Percentiles rank a stretch among this genome's conserved stretches.
Conservation (phyloP, 2,113 vertebrate species). For the Entomyzon cyanotis region DNA sequence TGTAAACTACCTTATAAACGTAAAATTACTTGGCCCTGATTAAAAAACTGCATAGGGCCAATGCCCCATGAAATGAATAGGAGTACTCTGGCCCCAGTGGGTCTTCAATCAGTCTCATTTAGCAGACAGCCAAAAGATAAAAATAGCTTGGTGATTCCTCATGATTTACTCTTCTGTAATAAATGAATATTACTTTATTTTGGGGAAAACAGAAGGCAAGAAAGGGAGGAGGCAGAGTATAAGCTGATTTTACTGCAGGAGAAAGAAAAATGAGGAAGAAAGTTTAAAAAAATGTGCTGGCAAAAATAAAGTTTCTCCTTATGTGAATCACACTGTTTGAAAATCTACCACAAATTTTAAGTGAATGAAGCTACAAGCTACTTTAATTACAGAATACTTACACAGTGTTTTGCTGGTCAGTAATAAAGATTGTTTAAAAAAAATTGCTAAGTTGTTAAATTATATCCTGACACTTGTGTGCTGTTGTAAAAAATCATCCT, state of each 20-base stretch:
- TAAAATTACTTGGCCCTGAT: neutral
- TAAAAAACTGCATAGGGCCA: neutral
- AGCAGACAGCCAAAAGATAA: neutral
- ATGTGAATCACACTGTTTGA: neutral
- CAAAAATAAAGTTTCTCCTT: neutral
- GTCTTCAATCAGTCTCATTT: neutral
- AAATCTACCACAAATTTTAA: neutral
- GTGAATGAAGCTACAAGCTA: neutral
- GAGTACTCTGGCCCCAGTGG: neutral
- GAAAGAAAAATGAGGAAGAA: neutral
- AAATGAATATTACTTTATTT: neutral
- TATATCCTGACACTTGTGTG: conserved; percentile 9
- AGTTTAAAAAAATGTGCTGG: neutral
- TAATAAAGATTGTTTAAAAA: neutral
- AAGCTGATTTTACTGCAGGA: neutral
- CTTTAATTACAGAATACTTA: neutral
- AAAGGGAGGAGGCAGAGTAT: neutral
- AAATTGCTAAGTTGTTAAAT: neutral
- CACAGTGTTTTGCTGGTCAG: neutral
- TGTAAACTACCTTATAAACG: neutral
- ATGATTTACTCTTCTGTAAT: neutral
- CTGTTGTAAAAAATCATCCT: conserved; percentile 28
- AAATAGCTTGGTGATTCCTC: neutral
- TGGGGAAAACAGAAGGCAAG: neutral
- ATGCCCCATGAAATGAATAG: neutral